A percentile compares a stretch with the other conserved stretches of the same genome.
Evolutionary conservation across 2,797 vertebrate species (phyloP).

Genomic region (Sebastes umbrosus): DNA sequence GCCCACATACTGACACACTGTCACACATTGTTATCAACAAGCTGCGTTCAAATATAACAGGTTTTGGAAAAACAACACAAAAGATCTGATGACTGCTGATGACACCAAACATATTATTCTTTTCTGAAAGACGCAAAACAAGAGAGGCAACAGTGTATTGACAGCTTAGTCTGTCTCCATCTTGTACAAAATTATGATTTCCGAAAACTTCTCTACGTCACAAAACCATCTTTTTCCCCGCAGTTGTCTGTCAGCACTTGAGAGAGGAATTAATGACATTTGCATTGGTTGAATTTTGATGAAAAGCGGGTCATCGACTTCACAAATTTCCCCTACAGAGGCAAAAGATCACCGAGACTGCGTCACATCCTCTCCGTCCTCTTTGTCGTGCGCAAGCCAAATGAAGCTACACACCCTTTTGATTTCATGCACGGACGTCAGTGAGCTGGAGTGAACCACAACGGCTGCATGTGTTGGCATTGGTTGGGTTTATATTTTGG

Average conservation of each 20-base stretch:
- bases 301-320: background rate
- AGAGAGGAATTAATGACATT: background rate
- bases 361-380: background rate
- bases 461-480: background rate
- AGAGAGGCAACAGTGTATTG: background rate
- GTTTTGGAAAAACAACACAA: background rate
- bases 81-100: background rate
- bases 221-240: too few relatives aligned
- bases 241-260: background rate
- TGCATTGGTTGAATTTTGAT: background rate
- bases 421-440: background rate
- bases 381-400: background rate
- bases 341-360: background rate
- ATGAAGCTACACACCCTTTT: background rate
- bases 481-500: background rate
- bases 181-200: background rate
- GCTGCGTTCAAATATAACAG: constrained; percentile 3
- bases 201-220: background rate
- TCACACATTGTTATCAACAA: background rate
- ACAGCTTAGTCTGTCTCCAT: background rate
- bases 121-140: background rate
- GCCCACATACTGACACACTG: background rate
- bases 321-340: background rate
- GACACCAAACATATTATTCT: background rate
- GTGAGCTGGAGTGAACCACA: background rate